phyloP scores from a whole-genome alignment of 2,797 vertebrate species.

The Galaxias olidus region DNA sequence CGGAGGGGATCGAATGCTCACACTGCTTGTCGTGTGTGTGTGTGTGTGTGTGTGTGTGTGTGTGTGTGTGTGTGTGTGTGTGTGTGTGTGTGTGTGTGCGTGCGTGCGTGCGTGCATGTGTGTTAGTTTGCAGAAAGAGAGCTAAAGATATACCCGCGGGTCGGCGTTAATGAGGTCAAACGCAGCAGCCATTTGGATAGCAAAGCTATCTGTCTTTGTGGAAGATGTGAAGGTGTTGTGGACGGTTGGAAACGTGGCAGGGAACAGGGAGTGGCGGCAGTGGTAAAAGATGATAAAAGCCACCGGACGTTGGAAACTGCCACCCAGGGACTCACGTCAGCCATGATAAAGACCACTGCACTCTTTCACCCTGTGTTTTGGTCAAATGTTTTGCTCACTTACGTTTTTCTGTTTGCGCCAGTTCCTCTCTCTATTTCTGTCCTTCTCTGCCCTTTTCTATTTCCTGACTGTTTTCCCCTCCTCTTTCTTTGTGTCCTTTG shows the following conservation, averaged over 20 bases:
- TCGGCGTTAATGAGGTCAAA: constrained; percentile 11
- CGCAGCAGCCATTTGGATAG: background rate
- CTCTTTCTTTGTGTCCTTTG: constrained; percentile 42
- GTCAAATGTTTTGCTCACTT: background rate
- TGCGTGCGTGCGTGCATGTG: background rate
- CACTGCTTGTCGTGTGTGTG: background rate
- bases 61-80: background rate
- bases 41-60: background rate
- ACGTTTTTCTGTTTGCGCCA: background rate
- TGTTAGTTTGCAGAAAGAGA: background rate
- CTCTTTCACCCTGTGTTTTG: background rate
- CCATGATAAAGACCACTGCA: constrained; percentile 30
- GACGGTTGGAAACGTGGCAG: constrained; percentile 49
- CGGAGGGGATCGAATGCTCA: constrained; percentile 37
- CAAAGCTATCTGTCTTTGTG: constrained; percentile 29
- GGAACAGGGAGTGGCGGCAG: constrained; percentile 46
- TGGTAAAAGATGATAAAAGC: constrained; percentile 37
- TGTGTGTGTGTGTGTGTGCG: constrained; percentile 3
- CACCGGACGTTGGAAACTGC: constrained; percentile 56
- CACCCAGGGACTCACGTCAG: constrained; percentile 35
- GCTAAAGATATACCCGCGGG: constrained; percentile 11
- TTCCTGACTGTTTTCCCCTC: constrained; percentile 4
- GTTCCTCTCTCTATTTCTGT: background rate
- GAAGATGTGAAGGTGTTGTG: constrained; percentile 48
- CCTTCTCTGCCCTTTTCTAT: constrained; percentile 12